Evolutionary conservation across 2,888 invertebrate species (phyloP).

Genomic region (Helicoverpa assulta): DNA sequence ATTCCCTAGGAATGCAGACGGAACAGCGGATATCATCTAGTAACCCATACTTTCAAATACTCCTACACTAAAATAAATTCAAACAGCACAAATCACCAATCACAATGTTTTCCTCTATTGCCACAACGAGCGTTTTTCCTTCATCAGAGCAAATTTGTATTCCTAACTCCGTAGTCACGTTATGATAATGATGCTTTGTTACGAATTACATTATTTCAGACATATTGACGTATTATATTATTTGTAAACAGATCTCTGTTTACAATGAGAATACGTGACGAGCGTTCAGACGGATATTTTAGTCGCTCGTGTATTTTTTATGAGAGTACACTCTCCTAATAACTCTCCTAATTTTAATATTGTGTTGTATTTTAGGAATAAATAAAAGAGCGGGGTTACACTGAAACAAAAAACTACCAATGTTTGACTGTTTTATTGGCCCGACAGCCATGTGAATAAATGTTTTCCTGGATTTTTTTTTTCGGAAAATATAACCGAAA

Average conservation of each 20-base stretch:
- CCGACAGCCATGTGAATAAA: no score
- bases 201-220: slow-evolving; percentile 17
- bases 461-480: no score
- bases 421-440: no score
- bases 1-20: no score
- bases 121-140: background rate
- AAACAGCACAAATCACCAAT: background rate
- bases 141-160: slow-evolving; percentile 37
- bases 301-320: background rate
- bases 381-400: no score
- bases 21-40: no score
- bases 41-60: slow-evolving; percentile 3
- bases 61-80: background rate
- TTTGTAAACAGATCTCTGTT: slow-evolving; percentile 12
- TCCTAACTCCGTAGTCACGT: slow-evolving; percentile 2
- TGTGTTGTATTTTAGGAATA: no score
- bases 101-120: background rate
- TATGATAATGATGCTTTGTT: slow-evolving; percentile 38
- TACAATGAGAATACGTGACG: background rate
- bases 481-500: no score
- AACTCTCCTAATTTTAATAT: background rate
- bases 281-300: background rate
- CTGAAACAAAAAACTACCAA: no score
- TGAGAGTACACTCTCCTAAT: background rate
- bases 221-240: slow-evolving; percentile 22